These are phyloP conservation scores for Ageneiosus marmoratus DNA, from an alignment of 2,113 vertebrate species.

Conservation along the genomic window DNA sequence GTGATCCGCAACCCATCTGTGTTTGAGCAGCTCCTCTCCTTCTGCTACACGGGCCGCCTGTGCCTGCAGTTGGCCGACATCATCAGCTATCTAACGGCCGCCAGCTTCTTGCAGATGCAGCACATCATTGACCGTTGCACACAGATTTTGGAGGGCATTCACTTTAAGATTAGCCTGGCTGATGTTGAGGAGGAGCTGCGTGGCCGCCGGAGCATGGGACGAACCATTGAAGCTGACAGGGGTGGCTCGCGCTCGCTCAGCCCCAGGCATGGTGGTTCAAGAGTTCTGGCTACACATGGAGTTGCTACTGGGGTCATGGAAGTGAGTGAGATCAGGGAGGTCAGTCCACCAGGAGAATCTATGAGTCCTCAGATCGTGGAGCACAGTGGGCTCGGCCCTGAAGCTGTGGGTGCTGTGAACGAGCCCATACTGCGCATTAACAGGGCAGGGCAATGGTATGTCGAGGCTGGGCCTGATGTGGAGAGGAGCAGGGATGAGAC, in stretches of 20 bases:
- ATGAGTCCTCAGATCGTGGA: conserved; percentile 88
- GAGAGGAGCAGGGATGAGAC: conserved; percentile 80
- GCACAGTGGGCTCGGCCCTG: conserved; percentile 76
- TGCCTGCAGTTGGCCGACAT: conserved; percentile 94
- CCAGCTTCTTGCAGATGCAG: conserved; percentile 99
- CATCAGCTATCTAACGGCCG: conserved; percentile 96
- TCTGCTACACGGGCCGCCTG: conserved; percentile 95
- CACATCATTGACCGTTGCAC: conserved; percentile 98
- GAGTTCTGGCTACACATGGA: conserved; percentile 74
- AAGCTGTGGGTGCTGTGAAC: conserved; percentile 69
- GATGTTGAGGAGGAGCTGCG: conserved; percentile 84
- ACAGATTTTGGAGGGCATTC: conserved; percentile 95
- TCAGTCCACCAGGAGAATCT: conserved; percentile 84
- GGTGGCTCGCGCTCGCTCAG: conserved; percentile 72
- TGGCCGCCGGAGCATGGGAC: conserved; percentile 71
- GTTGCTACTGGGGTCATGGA: conserved; percentile 72
- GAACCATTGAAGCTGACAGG: conserved; percentile 74
- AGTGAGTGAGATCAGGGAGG: conserved; percentile 76
- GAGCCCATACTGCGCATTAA: conserved; percentile 93
- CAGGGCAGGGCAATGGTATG: conserved; percentile 94
- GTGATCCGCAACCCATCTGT: conserved; percentile 95
- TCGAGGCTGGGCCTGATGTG: conserved; percentile 85
- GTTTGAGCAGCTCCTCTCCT: conserved; percentile 94
- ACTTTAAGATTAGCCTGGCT: conserved; percentile 91
- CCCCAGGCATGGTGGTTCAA: conserved; percentile 72